Percentiles rank a stretch among this genome's conserved stretches.
phyloP scores from a whole-genome alignment of 2,797 vertebrate genomes.

The Chelon labrosus region DNA sequence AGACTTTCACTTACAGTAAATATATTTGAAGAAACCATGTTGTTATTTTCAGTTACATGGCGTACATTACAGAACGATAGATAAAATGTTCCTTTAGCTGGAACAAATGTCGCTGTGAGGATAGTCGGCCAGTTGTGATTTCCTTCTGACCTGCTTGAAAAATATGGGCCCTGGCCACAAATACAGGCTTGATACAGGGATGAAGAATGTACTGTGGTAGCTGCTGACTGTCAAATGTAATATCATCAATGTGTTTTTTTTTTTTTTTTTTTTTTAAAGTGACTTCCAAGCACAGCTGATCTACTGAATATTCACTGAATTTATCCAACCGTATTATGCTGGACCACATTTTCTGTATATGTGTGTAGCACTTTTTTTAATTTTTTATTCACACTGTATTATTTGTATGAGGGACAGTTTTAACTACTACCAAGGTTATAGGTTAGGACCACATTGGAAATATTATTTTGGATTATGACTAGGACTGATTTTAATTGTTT shows the following conservation, averaged over 20 bases:
- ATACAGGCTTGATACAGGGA: conserved; percentile 19
- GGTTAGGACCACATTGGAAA: no score
- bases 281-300: conserved; percentile 14
- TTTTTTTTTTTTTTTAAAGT: conserved; percentile 12
- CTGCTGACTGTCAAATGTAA: conserved; percentile 32
- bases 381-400: conserved; percentile 18
- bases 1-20: no score
- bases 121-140: not conserved
- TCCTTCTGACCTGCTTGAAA: conserved; percentile 40
- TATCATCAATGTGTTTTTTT: conserved; percentile 12
- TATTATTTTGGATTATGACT: no score
- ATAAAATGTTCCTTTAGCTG: not conserved
- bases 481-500: no score
- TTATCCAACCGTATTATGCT: conserved; percentile 18
- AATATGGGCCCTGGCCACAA: conserved; percentile 20
- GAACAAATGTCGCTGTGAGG: not conserved
- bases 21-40: not conserved
- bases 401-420: not conserved
- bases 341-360: conserved; percentile 16
- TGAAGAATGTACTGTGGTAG: conserved; percentile 57
- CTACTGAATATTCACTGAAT: conserved; percentile 17
- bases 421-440: no score
- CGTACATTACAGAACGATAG: not conserved
- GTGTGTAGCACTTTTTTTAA: conserved; percentile 18
- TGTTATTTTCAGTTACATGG: not conserved